These are phyloP conservation scores for Venustaconcha ellipsiformis DNA, from an alignment of 1,140 invertebrate genomes.

Conservation along the genomic window DNA sequence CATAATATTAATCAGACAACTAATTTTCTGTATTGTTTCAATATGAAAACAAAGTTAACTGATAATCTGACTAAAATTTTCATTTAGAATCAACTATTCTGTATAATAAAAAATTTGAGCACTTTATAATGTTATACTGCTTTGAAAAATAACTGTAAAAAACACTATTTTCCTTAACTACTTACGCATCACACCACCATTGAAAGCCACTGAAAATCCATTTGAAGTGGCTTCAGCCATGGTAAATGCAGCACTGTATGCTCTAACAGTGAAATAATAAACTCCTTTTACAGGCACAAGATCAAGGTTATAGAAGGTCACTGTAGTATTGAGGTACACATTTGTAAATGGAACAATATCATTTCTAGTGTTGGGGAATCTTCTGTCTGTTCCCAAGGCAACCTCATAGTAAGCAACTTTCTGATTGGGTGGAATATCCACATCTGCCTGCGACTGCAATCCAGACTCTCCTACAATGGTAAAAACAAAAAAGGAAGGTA, in stretches of 20 bases:
- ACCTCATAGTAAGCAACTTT: constrained; percentile 38
- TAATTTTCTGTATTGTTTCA: too few relatives aligned
- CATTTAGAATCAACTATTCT: too few relatives aligned
- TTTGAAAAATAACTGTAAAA: neutral
- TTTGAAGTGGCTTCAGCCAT: constrained; percentile 43
- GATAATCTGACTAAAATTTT: too few relatives aligned
- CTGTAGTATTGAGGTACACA: constrained; percentile 37
- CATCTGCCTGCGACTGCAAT: neutral
- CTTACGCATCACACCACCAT: constrained; percentile 33
- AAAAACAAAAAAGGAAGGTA: too few relatives aligned
- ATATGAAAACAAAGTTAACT: too few relatives aligned
- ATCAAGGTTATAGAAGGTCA: constrained; percentile 38
- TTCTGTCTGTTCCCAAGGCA: constrained; percentile 45
- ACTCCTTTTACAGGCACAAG: constrained; percentile 20
- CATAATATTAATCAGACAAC: too few relatives aligned
- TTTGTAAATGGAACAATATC: constrained; percentile 44
- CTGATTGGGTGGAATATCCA: constrained; percentile 18
- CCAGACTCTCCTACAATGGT: too few relatives aligned
- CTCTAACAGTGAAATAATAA: constrained; percentile 50
- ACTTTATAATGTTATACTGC: neutral
- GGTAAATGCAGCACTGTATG: constrained; percentile 29
- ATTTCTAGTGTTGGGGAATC: constrained; percentile 39
- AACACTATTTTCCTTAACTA: neutral
- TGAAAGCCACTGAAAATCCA: constrained; percentile 41
- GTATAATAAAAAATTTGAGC: neutral